Conservation (phyloP, 37 sponge, comb jelly and placozoan species). For the Ianthella basta region DNA sequence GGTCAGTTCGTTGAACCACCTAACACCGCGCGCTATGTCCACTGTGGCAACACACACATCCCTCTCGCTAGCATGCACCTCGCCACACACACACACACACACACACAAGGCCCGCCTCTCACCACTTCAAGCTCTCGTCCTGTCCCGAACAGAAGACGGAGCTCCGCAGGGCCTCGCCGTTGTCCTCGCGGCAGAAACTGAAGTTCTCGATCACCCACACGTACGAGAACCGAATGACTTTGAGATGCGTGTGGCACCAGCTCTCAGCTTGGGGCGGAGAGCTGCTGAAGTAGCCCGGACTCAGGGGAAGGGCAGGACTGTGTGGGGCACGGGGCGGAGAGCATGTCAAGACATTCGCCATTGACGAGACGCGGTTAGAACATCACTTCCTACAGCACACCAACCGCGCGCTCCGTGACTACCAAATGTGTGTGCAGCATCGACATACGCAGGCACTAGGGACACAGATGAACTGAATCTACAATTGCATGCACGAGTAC, state of each 20-base stretch:
- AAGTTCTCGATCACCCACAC: slow-evolving; percentile 99
- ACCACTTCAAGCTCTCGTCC: slow-evolving; percentile 94
- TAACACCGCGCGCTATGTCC: too few relatives aligned
- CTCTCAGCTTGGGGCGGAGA: slow-evolving; percentile 81
- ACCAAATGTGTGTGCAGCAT: too few relatives aligned
- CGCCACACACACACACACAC: neutral
- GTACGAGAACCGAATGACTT: slow-evolving; percentile 93
- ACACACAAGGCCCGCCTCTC: neutral
- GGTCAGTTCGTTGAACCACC: neutral
- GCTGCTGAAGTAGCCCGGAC: slow-evolving; percentile 31
- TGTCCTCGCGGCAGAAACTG: slow-evolving; percentile 96
- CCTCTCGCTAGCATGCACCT: neutral
- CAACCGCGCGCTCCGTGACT: too few relatives aligned
- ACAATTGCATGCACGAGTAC: neutral
- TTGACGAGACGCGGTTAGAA: too few relatives aligned
- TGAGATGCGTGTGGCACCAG: slow-evolving; percentile 96
- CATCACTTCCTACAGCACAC: too few relatives aligned
- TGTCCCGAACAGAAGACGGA: slow-evolving; percentile 90
- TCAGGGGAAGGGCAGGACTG: slow-evolving; percentile 21
- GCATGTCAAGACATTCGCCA: neutral
- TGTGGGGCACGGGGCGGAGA: neutral
- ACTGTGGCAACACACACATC: too few relatives aligned
- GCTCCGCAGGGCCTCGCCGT: slow-evolving; percentile 95
- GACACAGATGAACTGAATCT: too few relatives aligned
- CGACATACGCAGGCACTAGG: too few relatives aligned